phyloP scores from a whole-genome alignment of 2,888 invertebrate species.

The Acanthosepion lycidas region DNA sequence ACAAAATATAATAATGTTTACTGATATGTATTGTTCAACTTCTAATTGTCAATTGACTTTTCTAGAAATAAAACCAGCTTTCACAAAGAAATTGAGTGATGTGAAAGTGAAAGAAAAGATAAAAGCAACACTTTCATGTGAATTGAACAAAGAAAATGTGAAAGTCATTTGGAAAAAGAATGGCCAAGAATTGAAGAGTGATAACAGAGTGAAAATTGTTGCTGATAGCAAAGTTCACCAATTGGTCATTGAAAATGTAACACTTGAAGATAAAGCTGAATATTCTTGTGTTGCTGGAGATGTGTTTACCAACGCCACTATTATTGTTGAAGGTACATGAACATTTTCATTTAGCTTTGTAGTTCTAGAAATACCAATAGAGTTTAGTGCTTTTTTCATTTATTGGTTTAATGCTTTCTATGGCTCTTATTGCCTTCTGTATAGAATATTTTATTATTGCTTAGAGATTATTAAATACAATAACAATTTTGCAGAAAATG shows the following conservation, averaged over 20 bases:
- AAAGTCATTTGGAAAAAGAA: conserved; percentile 42
- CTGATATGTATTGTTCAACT: too few species aligned
- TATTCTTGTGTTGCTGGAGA: conserved; percentile 36
- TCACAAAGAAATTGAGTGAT: conserved; percentile 62
- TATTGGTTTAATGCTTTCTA: neutral
- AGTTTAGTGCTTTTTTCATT: neutral
- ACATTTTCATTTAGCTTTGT: neutral
- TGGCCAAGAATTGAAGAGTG: conserved; percentile 33
- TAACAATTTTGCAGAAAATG: neutral
- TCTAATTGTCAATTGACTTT: neutral
- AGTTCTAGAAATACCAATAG: neutral
- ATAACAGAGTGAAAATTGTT: too few species aligned
- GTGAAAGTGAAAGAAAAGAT: conserved; percentile 58
- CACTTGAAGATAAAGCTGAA: too few species aligned
- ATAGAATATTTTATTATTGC: neutral
- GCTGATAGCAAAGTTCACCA: too few species aligned
- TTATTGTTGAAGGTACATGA: neutral
- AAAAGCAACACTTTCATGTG: conserved; percentile 76
- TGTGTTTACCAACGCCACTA: neutral
- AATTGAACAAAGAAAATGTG: conserved; percentile 35
- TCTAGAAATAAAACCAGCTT: conserved; percentile 63
- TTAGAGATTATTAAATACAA: neutral
- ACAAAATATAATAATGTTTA: too few species aligned
- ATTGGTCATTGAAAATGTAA: too few species aligned
- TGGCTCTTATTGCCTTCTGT: neutral